A percentile compares a stretch with the other conserved stretches of the same genome.
Conservation (phyloP, 2,888 invertebrate genomes). For the Drosophila seclusa region DNA sequence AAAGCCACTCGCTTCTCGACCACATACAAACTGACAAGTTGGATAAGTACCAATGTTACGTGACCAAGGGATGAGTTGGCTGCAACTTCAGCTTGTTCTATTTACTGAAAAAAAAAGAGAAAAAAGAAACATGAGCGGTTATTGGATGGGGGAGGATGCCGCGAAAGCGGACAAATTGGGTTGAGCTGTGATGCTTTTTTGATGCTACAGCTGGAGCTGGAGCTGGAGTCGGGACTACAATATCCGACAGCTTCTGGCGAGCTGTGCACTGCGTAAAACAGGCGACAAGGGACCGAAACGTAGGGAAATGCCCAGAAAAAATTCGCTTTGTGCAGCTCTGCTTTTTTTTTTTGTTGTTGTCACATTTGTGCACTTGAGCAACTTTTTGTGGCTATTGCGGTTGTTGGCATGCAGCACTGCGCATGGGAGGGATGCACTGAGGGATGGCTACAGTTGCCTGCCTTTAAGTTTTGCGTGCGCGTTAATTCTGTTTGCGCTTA, state of each 20-base stretch:
- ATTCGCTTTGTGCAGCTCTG: slow-evolving; percentile 56
- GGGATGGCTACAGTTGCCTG: slow-evolving; percentile 33
- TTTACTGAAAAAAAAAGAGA: slow-evolving; percentile 20
- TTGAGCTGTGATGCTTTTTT: slow-evolving; percentile 23
- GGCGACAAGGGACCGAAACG: slow-evolving; percentile 28
- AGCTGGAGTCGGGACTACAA: slow-evolving; percentile 43
- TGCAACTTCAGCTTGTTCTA: slow-evolving; percentile 16
- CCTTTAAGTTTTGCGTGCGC: slow-evolving; percentile 64
- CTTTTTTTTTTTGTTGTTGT: slow-evolving; percentile 26
- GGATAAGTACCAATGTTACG: slow-evolving; percentile 56
- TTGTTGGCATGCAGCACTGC: slow-evolving; percentile 53
- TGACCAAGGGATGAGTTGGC: slow-evolving; percentile 46
- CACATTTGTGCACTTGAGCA: slow-evolving; percentile 72
- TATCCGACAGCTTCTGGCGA: slow-evolving; percentile 49
- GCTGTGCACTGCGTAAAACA: slow-evolving; percentile 42
- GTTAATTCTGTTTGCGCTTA: slow-evolving; percentile 73
- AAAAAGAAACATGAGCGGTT: background rate
- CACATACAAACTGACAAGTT: slow-evolving; percentile 52
- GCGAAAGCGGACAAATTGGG: slow-evolving; percentile 24
- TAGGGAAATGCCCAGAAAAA: slow-evolving; percentile 46
- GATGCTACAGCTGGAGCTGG: slow-evolving; percentile 2
- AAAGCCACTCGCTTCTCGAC: slow-evolving; percentile 18
- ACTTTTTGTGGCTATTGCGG: slow-evolving; percentile 71
- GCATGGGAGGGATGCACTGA: slow-evolving; percentile 23
- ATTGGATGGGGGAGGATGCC: slow-evolving; percentile 8